Percentiles rank a stretch among this genome's conserved stretches.
These are phyloP conservation scores for Ornithoptera priamus DNA, from an alignment of 2,888 invertebrate species.

Conservation along the genomic window DNA sequence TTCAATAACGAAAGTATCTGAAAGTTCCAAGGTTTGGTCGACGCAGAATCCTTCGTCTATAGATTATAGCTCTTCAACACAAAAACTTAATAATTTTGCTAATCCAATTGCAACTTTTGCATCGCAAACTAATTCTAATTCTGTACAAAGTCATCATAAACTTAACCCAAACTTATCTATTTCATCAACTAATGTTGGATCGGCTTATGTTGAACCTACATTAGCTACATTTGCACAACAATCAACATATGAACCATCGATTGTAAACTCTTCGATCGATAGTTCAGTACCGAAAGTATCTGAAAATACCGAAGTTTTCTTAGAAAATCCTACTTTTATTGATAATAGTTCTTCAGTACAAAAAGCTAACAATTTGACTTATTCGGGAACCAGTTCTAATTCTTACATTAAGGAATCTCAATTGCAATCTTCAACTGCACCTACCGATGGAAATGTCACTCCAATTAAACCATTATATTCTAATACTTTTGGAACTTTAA, in stretches of 20 bases:
- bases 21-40: too few species aligned
- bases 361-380: background rate
- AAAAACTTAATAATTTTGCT: background rate
- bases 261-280: background rate
- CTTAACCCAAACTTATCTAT: background rate
- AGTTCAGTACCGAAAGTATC: background rate
- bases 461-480: conserved; percentile 13
- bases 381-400: background rate
- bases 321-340: background rate
- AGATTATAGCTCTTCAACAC: background rate
- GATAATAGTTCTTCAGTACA: background rate
- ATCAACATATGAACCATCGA: background rate
- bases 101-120: background rate
- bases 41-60: too few species aligned
- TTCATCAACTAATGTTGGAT: background rate
- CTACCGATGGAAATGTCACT: background rate
- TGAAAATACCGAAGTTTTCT: background rate
- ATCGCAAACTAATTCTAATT: background rate
- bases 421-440: conserved; percentile 5
- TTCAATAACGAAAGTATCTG: too few species aligned
- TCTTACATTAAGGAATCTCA: background rate
- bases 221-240: background rate
- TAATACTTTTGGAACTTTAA: conserved; percentile 20
- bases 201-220: background rate
- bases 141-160: background rate